Evolutionary conservation across 2,113 vertebrate genomes (phyloP), one percentile per base, ranked within the genome.

Genomic region (Agelaius tricolor): DNA sequence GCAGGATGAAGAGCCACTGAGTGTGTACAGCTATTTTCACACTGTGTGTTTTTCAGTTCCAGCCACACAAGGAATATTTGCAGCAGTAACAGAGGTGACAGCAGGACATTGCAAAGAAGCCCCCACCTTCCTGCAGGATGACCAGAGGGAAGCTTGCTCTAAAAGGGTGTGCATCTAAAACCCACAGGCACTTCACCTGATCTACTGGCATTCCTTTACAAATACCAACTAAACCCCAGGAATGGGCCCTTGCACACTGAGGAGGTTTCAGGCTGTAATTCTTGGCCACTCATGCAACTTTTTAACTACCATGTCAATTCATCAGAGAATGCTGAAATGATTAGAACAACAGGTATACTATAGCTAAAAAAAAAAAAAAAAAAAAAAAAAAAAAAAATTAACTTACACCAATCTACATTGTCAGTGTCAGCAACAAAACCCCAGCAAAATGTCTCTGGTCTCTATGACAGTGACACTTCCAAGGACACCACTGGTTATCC

Each of bases 181-280:
- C 31, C 33, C 21, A 73, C 54, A 71, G 22, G 8, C 18, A 66
- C 30, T 19, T 55, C 54, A 63, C 16, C 15, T 74, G 46, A 43
- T n/a, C 33, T 51, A 1, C 41, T 33, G 23, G 8, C 13, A 69
- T 39, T 68, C 37, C 49, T 73, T 39, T 19, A 33, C 15, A 72
- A 69, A 62, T 2, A 54, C 3, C 21, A 52, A 11, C 17, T 43
- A 13, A 62, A 74, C 44, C 18, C 39, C 35, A 71, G 2, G 2
- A 41, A 59, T 1, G 6, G 35, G 55, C 47, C 24, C 12, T 9
- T 17, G 66, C 24, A 47, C 30, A 41, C 33, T 22, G 17, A 30
- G 55, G 10, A 72, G 4, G 0, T 43, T 37, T 8, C 28, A 35
- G 23, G 16, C 11, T 8, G 1, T 6, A 73, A 52, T 4, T 10